Percentiles rank a stretch among this genome's conserved stretches.
Conservation (phyloP, 2,797 vertebrate genomes). For the Anisognathus igniventris region DNA sequence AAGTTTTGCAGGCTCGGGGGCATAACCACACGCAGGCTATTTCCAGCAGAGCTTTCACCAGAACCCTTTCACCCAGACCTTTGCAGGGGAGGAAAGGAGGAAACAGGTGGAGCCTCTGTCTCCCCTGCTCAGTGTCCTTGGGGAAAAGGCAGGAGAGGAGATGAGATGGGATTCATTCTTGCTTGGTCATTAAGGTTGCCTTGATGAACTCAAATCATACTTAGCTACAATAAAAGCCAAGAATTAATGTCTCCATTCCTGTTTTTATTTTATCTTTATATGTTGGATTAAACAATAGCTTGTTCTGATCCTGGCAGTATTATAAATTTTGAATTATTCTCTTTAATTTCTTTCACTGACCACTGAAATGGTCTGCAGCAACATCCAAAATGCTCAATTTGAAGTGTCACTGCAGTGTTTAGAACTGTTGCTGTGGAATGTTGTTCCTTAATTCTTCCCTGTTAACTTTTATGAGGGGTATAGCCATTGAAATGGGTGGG, state of each 20-base stretch:
- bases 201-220: not conserved
- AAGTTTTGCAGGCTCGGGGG: slow-evolving; percentile 17
- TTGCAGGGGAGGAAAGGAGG: not conserved
- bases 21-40: slow-evolving; percentile 2
- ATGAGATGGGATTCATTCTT: not conserved
- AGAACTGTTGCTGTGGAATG: not conserved
- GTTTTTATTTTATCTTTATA: not conserved
- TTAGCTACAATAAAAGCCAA: not conserved
- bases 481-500: not conserved
- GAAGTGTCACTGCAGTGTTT: not conserved
- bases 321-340: not conserved
- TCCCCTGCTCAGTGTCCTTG: not conserved
- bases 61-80: not conserved
- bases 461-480: not conserved
- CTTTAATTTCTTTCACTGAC: not conserved
- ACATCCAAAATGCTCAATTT: not conserved
- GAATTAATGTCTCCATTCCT: not conserved
- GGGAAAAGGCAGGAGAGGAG: not conserved
- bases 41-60: not conserved
- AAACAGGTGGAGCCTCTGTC: not conserved
- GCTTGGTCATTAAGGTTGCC: not conserved
- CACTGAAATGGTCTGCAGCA: not conserved
- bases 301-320: not conserved
- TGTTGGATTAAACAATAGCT: not conserved
- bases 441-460: not conserved